A percentile compares a stretch with the other conserved stretches of the same genome.
These are phyloP conservation scores for Passer domesticus DNA, from an alignment of 2,113 vertebrate species.

Conservation along the genomic window DNA sequence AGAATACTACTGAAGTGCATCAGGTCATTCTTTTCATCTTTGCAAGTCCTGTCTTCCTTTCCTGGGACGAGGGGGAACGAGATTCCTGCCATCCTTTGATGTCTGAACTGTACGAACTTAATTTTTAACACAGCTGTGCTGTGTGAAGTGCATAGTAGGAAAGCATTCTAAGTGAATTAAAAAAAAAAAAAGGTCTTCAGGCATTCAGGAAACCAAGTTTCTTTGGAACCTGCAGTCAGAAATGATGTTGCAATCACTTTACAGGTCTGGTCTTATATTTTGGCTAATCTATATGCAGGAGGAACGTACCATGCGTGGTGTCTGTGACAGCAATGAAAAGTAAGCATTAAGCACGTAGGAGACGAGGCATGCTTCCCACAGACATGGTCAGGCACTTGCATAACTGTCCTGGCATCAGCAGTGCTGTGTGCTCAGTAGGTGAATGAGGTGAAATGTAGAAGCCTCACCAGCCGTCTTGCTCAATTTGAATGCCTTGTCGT, in stretches of 20 bases:
- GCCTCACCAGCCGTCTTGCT: neutral
- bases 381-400: neutral
- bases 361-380: neutral
- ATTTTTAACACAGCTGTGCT: conserved; percentile 29
- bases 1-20: neutral
- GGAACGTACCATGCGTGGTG: neutral
- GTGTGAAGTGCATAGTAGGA: neutral
- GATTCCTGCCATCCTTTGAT: conserved; percentile 33
- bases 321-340: neutral
- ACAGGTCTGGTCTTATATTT: neutral
- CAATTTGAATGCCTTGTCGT: neutral
- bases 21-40: conserved; percentile 36
- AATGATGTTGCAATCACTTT: neutral
- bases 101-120: neutral
- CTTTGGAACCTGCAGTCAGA: neutral
- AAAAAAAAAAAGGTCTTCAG: neutral
- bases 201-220: neutral
- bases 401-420: conserved; percentile 32
- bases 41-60: neutral
- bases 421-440: neutral
- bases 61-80: accelerated
- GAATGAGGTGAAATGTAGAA: neutral
- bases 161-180: neutral
- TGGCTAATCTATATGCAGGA: neutral
- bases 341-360: neutral